Evolutionary conservation across 2,888 invertebrate genomes (phyloP).

Genomic region (Dione vanillae): DNA sequence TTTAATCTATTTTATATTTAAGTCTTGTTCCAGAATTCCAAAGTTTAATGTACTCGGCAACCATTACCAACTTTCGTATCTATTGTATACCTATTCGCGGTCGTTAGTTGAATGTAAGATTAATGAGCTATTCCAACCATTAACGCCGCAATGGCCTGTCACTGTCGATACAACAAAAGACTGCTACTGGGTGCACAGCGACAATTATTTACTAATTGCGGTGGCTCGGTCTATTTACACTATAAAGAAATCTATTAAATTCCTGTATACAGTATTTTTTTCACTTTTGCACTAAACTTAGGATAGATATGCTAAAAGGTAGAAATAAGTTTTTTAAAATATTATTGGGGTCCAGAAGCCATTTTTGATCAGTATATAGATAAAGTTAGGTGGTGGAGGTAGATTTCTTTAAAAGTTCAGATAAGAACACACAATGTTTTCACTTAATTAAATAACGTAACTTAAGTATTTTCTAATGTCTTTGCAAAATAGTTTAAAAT

Average conservation of each 20-base stretch:
- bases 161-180: conserved; percentile 63
- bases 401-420: too few species aligned
- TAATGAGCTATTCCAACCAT: conserved; percentile 69
- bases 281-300: too few species aligned
- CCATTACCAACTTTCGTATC: conserved; percentile 74
- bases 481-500: too few species aligned
- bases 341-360: too few species aligned
- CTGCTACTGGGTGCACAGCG: conserved; percentile 52
- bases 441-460: too few species aligned
- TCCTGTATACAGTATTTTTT: too few species aligned
- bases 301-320: too few species aligned
- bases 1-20: background rate
- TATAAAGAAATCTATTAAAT: conserved; percentile 36
- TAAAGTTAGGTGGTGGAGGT: too few species aligned
- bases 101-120: conserved; percentile 76
- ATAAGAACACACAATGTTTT: too few species aligned
- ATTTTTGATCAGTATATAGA: too few species aligned
- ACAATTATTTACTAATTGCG: conserved; percentile 61
- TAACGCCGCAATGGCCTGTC: conserved; percentile 66
- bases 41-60: conserved; percentile 72
- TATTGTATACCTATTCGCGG: conserved; percentile 59
- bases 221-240: conserved; percentile 32
- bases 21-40: conserved; percentile 20
- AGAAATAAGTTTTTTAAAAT: too few species aligned
- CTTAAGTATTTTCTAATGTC: too few species aligned